Base-by-base conservation (phyloP, 2,113 vertebrate genomes). In the Ariopsis seemanni region DNA sequence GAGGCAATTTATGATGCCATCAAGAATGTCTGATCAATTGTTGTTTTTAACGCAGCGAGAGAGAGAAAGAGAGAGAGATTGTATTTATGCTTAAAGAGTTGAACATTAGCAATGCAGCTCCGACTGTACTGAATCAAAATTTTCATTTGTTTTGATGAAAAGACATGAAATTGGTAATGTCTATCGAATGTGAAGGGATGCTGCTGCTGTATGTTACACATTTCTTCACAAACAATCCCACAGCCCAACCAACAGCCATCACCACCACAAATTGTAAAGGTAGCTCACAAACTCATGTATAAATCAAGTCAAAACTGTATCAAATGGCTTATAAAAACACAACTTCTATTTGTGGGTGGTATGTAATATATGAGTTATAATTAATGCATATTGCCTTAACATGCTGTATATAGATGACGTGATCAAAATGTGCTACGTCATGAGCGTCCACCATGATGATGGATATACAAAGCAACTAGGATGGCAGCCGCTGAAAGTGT, bases 141-240 rank as follows among this genome's bases (percentile, higher is more conserved):
- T 82, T 62, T 22, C 79, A 82, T 82, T 62, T 62, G 30, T 82
- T 82, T 62, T 82, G 79, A 82, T 62, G 30, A 81, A 81, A 62
- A 60, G 79, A 82, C 25, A 81, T 60, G 14, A 60, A 81, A 25
- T 42, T 18, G 52, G 27, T 80, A 80, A 30, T 80, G 78, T 80
- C 53, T 30, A 20, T n/a, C 7, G 78, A 58, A 80, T n/a, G 58
- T 10, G 78, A 57, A 30, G 77, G 77, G 17, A 79, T 79, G 53
- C 53, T 57, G 53, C 53, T 57, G 10, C 18, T 25, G 79, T 18
- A 62, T 62, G 48, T 62, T 30, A 82, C 18, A 60, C 30, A 34
- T 42, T 82, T 82, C 30, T 42, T 62, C 20, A 82, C 57, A 82
- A 42, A 60, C 57, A 82, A 62, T 42, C 57, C 57, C 18, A 82